Base-by-base conservation (phyloP, 2,113 vertebrate species). In the Alaudala cheleensis region DNA sequence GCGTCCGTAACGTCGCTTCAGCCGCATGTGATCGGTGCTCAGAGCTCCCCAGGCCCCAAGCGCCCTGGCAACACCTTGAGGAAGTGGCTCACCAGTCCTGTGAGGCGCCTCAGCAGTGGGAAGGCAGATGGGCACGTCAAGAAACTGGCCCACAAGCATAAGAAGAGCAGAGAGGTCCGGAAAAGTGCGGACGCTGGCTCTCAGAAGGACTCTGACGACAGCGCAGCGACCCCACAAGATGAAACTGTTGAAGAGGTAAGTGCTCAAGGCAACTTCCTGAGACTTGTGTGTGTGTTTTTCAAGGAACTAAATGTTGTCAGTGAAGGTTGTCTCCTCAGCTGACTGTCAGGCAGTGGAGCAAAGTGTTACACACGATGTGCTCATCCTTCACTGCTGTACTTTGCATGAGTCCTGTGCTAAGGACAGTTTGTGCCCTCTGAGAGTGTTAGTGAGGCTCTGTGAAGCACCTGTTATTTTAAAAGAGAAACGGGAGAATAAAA, bases 11-110 rank as follows among this genome's bases (percentile, higher is more conserved):
- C 99, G 2, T 99, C 99, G 0, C 98, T 99, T 12, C 99, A 99
- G 88, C 99, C 99, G 21, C 99, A 99, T 73, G 98, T 98, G 97
- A 98, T 99, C 1, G 98, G 99, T 53, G 98, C 98, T 7, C 99
- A 99, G 95, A 98, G 99, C 86, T 99, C 99, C 3, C 99, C 99
- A 0, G 99, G 99, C 11, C 99, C 99, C 79, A 99, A 99, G 86
- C 97, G 99, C n/a, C 99, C 99, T 1, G 99, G 99, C 65, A 99
- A 99, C 95, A 99, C 99, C 3, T 96, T 99, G 82, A 98, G 99
- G 34, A 99, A 99, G 67, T 99, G 99, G 99, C 98, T 99, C 29
- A 99, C 99, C 51, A 99, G 99, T 94, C 99, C 99, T 0, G 99
- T 99, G 96, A 98, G 99, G 64, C 98, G 99, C 51, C 98, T 99